Evolutionary conservation across 1,140 invertebrate genomes (phyloP).

Genomic region (Schlechtendalia chinensis): DNA sequence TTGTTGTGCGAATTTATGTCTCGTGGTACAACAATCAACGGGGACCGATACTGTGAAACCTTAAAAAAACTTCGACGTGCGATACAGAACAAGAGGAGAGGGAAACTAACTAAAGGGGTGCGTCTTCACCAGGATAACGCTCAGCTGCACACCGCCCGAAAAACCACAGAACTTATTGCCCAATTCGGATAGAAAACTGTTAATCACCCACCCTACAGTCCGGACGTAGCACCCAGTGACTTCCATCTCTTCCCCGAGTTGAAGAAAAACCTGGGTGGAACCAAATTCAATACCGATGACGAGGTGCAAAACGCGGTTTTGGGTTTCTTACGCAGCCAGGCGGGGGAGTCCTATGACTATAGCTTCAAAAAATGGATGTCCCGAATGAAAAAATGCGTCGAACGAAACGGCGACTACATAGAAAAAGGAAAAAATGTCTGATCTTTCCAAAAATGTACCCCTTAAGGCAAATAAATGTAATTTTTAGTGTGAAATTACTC

Average conservation of each 20-base stretch:
- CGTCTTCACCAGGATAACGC: slow-evolving; percentile 56
- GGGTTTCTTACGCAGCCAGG: slow-evolving; percentile 29
- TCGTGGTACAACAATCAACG: slow-evolving; percentile 9
- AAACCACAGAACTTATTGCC: slow-evolving; percentile 50
- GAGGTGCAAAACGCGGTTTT: slow-evolving; percentile 27
- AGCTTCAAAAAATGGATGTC: background rate
- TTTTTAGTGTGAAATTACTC: too few relatives aligned
- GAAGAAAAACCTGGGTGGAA: slow-evolving; percentile 49
- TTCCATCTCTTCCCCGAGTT: slow-evolving; percentile 54
- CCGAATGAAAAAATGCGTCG: too few relatives aligned
- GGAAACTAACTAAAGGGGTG: slow-evolving; percentile 12
- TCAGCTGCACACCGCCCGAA: slow-evolving; percentile 53
- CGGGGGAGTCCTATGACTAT: slow-evolving; percentile 21
- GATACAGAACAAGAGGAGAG: background rate
- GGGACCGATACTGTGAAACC: background rate
- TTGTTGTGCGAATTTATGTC: slow-evolving; percentile 24
- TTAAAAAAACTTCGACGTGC: background rate
- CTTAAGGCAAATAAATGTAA: too few relatives aligned
- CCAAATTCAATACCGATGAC: slow-evolving; percentile 47
- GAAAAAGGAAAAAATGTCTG: too few relatives aligned
- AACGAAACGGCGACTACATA: too few relatives aligned
- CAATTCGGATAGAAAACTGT: slow-evolving; percentile 55
- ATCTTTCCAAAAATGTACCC: too few relatives aligned
- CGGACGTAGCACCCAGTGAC: slow-evolving; percentile 55
- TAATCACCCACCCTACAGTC: slow-evolving; percentile 54